Base-by-base conservation (phyloP, 1,140 invertebrate genomes). In the Aphis craccivora region DNA sequence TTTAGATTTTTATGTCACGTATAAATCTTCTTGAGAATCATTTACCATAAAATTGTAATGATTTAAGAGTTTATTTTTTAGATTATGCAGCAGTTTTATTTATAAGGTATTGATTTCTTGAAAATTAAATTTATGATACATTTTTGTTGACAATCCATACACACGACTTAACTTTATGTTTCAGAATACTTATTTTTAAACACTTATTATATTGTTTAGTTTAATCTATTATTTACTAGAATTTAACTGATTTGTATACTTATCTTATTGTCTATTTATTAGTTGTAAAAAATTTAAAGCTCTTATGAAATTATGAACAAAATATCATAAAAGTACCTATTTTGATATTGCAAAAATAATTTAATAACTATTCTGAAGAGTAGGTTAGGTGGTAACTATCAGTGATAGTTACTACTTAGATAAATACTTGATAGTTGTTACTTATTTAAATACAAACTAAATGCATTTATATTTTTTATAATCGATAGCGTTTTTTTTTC, bases 71-170 rank as follows among this genome's bases (percentile, higher is more conserved):
- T n/a, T 76, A n/a, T 76, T 43, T 84, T 84, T 43, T 84, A 40
- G 37, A 84, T 84, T 84, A 84, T 84, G 83, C 83, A 40, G 83
- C 83, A 35, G 23, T 84, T 84, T 84, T 84, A 84, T 40, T 83
- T 83, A 37, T 83, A 83, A 40, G 22, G 20, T 83, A 83, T 83
- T 83, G 37, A 83, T 83, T 40, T 83, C 81, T 83, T 22, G 8
- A 35, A 83, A 83, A 76, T 76, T n/a, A n/a, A 76, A 76, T 76
- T n/a, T 76, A n/a, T 76, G n/a, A 76, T 76, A n/a, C n/a, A 76
- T n/a, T 76, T n/a, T 76, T 76, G 60, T 76, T 76, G 60, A 76
- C 30, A 76, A 35, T 76, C 60, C 18, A 76, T 40, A 40, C 37
- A 40, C n/a, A n/a, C 4, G n/a, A n/a, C 3, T 76, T 35, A 3